phyloP scores from a whole-genome alignment of 2,797 vertebrate genomes.

The Graptemys geographica region DNA sequence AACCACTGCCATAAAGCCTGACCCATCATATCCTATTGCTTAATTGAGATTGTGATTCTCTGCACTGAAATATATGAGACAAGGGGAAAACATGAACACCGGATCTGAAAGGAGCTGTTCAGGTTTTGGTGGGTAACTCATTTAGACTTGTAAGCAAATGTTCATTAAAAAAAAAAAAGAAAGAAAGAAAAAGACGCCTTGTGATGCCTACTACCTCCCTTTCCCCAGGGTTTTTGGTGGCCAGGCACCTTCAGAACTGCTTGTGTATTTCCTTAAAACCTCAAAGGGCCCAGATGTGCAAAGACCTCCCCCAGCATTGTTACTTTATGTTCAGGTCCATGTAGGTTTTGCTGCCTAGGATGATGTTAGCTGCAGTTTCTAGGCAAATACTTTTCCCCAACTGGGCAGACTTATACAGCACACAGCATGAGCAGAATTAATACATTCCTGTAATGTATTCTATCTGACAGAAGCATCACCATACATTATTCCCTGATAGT shows the following conservation, averaged over 20 bases:
- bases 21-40: neutral
- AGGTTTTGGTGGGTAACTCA: neutral
- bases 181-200: neutral
- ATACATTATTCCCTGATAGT: neutral
- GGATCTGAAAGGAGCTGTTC: neutral
- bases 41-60: neutral
- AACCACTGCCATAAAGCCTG: neutral
- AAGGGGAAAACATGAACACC: neutral
- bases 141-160: neutral
- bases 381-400: neutral
- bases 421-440: neutral
- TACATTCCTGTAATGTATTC: neutral
- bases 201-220: neutral
- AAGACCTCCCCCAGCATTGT: neutral
- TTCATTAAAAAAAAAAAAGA: neutral
- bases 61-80: neutral
- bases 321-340: neutral
- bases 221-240: fast-evolving
- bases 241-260: neutral
- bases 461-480: neutral
- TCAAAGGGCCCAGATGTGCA: neutral
- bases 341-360: neutral
- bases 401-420: neutral
- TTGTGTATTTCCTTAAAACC: neutral
- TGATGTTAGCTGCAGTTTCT: neutral